Conservation (phyloP, 1,140 invertebrate species). For the Zaprionus ornatus region DNA sequence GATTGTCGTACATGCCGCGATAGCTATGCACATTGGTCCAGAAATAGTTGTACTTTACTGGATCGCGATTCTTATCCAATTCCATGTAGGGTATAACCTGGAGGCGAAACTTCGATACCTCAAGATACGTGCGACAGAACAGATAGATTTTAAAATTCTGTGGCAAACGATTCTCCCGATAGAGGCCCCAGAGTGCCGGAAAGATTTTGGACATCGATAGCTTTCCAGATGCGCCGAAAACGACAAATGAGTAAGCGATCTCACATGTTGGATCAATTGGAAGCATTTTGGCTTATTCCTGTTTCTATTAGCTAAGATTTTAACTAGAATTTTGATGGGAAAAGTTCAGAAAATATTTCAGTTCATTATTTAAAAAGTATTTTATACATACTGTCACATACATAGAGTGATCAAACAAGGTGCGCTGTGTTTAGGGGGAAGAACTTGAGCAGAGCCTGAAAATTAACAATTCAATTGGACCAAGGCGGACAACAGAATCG, state of each 20-base stretch:
- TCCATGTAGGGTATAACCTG: conserved; percentile 54
- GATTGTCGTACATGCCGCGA: conserved; percentile 50
- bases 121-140: conserved; percentile 40
- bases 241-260: conserved; percentile 53
- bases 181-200: conserved; percentile 60
- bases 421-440: neutral
- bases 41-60: conserved; percentile 62
- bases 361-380: neutral
- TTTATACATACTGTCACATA: neutral
- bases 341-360: neutral
- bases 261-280: conserved; percentile 52
- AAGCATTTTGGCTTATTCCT: conserved; percentile 28
- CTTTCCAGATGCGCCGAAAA: conserved; percentile 59
- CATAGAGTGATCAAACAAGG: conserved; percentile 12
- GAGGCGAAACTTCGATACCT: conserved; percentile 43
- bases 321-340: conserved; percentile 27
- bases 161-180: conserved; percentile 57
- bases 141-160: conserved; percentile 55
- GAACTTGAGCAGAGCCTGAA: no score
- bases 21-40: conserved; percentile 56
- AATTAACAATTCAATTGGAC: no score
- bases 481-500: no score
- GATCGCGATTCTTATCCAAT: conserved; percentile 43
- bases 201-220: conserved; percentile 47
- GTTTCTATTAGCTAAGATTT: neutral